A percentile compares a stretch with the other conserved stretches of the same genome.
Evolutionary conservation across 2,797 vertebrate species (phyloP).

Genomic region (Malacoraja senta): DNA sequence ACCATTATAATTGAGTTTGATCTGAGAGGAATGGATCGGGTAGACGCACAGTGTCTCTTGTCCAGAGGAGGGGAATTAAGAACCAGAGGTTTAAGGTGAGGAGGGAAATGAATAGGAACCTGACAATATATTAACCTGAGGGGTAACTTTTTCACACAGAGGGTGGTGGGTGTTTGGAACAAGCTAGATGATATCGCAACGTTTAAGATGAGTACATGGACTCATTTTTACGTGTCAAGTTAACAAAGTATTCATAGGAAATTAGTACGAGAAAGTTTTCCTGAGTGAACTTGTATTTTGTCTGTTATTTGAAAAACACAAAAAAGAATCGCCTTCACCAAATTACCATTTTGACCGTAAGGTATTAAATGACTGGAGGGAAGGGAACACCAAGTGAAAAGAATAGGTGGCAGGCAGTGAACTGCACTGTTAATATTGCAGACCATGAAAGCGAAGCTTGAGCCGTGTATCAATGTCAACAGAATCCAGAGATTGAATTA

Average conservation of each 20-base stretch:
- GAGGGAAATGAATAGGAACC: too few species aligned
- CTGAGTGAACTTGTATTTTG: neutral
- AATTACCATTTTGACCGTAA: conserved; percentile 5
- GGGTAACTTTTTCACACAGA: too few species aligned
- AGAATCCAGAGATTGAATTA: neutral
- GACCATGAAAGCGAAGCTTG: neutral
- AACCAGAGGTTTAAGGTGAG: too few species aligned
- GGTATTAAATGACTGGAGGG: neutral
- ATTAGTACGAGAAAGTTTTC: neutral
- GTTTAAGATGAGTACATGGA: too few species aligned
- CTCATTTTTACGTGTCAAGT: neutral
- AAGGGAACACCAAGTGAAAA: conserved; percentile 10
- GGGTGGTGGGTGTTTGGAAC: too few species aligned
- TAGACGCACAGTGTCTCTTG: too few species aligned
- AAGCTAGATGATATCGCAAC: too few species aligned
- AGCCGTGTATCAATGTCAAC: conserved; percentile 1
- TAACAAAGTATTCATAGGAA: neutral
- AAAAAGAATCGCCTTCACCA: neutral
- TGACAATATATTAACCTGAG: too few species aligned
- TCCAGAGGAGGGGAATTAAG: too few species aligned
- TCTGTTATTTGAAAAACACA: conserved; percentile 5
- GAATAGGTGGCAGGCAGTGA: neutral
- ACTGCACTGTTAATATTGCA: neutral
- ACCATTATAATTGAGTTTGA: too few species aligned
- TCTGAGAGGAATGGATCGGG: too few species aligned